phyloP scores from a whole-genome alignment of 2,888 invertebrate genomes.

The Eurytoma adleriae region DNA sequence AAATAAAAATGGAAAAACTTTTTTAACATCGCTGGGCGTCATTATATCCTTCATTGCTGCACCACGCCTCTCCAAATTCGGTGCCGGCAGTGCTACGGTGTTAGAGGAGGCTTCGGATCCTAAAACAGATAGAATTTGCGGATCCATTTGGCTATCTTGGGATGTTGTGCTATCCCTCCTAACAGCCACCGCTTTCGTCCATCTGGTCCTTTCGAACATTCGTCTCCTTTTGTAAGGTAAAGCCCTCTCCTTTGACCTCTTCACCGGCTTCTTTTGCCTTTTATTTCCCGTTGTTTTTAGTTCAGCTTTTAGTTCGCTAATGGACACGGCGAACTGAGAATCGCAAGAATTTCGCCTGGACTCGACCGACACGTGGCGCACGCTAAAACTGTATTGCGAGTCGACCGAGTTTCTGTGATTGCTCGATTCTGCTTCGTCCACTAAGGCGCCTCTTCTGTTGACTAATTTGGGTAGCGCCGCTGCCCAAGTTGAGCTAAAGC shows the following conservation, averaged over 20 bases:
- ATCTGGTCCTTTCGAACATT: conserved; percentile 72
- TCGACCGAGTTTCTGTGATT: conserved; percentile 79
- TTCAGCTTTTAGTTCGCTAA: conserved; percentile 84
- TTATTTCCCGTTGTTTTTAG: conserved; percentile 75
- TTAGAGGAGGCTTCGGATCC: conserved; percentile 77
- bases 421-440: conserved; percentile 79
- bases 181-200: conserved; percentile 66
- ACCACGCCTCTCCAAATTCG: conserved; percentile 77
- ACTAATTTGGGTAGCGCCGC: conserved; percentile 92
- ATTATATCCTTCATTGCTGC: conserved; percentile 76
- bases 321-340: conserved; percentile 90
- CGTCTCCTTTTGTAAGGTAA: conserved; percentile 53
- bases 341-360: conserved; percentile 92
- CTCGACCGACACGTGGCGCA: conserved; percentile 90
- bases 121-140: conserved; percentile 82
- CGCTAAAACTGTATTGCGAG: conserved; percentile 85
- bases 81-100: conserved; percentile 78
- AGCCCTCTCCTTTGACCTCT: conserved; percentile 62
- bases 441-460: conserved; percentile 89
- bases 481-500: conserved; percentile 94
- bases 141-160: conserved; percentile 86
- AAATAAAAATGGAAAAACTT: conserved; percentile 76
- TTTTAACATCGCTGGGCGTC: conserved; percentile 66
- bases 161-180: conserved; percentile 85
- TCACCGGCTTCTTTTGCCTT: conserved; percentile 73